phyloP scores from a whole-genome alignment of 2,113 vertebrate species.

The Cyanoramphus novaezelandiae region DNA sequence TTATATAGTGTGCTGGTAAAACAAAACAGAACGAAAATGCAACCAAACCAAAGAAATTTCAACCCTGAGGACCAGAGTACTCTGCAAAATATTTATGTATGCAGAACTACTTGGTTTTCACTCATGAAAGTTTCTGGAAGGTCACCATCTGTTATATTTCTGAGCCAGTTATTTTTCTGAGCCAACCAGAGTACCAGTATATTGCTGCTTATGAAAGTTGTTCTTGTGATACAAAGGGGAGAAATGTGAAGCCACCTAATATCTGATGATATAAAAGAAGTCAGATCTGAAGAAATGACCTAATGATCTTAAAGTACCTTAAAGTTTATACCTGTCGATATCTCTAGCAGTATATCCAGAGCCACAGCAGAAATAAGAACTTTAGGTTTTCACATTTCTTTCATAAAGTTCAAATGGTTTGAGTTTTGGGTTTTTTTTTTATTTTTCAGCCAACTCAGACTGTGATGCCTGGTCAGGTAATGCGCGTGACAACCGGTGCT shows the following conservation, averaged over 20 bases:
- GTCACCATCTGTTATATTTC: neutral
- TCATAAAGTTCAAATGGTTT: neutral
- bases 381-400: neutral
- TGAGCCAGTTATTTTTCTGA: neutral
- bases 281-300: neutral
- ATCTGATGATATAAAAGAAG: neutral
- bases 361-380: neutral
- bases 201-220: neutral
- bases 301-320: neutral
- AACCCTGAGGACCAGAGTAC: neutral
- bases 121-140: neutral
- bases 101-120: neutral
- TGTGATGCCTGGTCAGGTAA: constrained; percentile 99
- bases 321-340: neutral
- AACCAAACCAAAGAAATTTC: neutral
- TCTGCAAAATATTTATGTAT: neutral
- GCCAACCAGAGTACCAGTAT: neutral
- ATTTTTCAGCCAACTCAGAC: constrained; percentile 92
- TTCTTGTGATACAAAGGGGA: neutral
- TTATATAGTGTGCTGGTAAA: neutral
- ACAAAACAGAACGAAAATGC: neutral
- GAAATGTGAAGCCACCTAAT: neutral
- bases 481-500: constrained; percentile 98
- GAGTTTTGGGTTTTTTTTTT: neutral
- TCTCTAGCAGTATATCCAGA: neutral